Conservation (phyloP, 2,113 vertebrate genomes). For the Onychostruthus taczanowskii region DNA sequence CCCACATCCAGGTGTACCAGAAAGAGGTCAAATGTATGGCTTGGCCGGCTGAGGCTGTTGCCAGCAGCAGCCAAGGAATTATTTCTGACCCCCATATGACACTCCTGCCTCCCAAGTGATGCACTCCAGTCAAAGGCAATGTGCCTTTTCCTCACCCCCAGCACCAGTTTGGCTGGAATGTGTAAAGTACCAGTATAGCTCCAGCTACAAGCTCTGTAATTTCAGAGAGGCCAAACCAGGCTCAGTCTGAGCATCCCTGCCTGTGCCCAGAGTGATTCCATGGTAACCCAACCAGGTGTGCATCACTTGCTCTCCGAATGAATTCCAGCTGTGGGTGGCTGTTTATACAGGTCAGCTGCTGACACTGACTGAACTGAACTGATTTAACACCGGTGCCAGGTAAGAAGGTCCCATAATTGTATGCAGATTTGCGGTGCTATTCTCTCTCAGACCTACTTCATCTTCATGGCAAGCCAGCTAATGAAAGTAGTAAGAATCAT, state of each 20-base stretch:
- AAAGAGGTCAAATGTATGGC: not conserved
- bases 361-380: fast-evolving
- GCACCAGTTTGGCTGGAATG: fast-evolving
- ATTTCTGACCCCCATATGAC: not conserved
- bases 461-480: not conserved
- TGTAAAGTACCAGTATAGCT: not conserved
- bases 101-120: not conserved
- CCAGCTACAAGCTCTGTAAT: fast-evolving
- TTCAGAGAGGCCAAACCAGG: not conserved
- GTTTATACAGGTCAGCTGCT: not conserved
- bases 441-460: not conserved
- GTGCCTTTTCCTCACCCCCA: not conserved
- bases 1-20: not conserved
- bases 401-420: not conserved
- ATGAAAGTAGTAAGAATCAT: not conserved
- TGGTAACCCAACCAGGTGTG: not conserved
- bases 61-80: not conserved
- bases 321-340: fast-evolving
- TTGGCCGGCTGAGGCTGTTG: not conserved
- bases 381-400: not conserved
- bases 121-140: not conserved
- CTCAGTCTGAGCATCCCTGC: fast-evolving
- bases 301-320: not conserved
- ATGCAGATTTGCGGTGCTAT: not conserved
- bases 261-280: not conserved